Percentiles rank a stretch among this genome's conserved stretches.
phyloP scores from a whole-genome alignment of 1,140 invertebrate genomes.

The Zaprionus inermis region DNA sequence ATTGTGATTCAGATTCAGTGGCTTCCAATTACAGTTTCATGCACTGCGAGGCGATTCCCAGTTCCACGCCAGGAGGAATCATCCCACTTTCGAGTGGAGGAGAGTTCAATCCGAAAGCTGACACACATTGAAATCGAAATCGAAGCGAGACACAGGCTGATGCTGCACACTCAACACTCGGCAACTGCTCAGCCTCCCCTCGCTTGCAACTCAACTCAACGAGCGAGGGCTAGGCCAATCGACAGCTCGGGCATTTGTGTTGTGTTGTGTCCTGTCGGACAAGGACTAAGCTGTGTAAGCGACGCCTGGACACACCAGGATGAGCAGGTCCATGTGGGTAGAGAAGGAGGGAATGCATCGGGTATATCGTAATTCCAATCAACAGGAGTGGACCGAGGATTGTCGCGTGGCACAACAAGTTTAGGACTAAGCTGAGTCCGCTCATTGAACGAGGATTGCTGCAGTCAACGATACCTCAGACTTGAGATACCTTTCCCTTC shows the following conservation, averaged over 20 bases:
- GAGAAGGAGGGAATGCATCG: background rate
- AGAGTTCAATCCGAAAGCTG: constrained; percentile 26
- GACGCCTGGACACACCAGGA: constrained; percentile 9
- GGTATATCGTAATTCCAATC: constrained; percentile 41
- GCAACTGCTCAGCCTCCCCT: background rate
- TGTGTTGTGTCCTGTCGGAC: constrained; percentile 51
- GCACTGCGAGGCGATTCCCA: constrained; percentile 20
- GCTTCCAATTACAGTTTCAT: constrained; percentile 50
- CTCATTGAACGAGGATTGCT: constrained; percentile 38
- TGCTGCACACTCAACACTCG: background rate
- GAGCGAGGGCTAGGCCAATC: constrained; percentile 26
- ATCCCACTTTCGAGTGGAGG: background rate
- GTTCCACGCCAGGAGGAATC: constrained; percentile 5
- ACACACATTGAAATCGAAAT: constrained; percentile 37
- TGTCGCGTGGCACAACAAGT: constrained; percentile 27
- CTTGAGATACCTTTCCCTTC: background rate
- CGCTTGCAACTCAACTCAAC: constrained; percentile 23
- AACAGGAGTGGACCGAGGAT: background rate
- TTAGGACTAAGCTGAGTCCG: constrained; percentile 2
- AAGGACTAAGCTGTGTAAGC: constrained; percentile 55
- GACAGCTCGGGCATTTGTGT: constrained; percentile 34
- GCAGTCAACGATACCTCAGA: constrained; percentile 46
- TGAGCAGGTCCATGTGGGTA: background rate
- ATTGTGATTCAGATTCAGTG: constrained; percentile 39
- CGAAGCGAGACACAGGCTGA: constrained; percentile 14